These are phyloP conservation scores for Calliscelio sp. DNA, from an alignment of 2,888 invertebrate genomes.

Conservation along the genomic window DNA sequence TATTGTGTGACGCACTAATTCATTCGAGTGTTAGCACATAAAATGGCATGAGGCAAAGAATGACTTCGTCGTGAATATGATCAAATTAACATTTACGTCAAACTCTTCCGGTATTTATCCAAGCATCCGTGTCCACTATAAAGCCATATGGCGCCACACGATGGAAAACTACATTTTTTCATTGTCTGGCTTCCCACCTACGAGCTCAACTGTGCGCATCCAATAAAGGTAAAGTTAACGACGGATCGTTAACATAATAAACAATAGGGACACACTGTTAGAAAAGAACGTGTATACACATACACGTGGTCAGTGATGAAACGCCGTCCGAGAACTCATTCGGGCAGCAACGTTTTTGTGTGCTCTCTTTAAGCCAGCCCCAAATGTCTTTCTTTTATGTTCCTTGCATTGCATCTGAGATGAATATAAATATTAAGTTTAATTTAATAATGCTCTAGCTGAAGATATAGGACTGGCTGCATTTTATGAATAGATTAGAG, in stretches of 20 bases:
- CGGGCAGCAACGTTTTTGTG: conserved; percentile 33
- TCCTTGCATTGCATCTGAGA: conserved; percentile 1
- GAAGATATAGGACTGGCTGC: no score
- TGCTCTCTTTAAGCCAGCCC: conserved; percentile 16
- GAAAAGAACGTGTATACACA: conserved; percentile 73
- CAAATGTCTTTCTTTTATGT: conserved; percentile 50
- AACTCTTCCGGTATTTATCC: conserved; percentile 54
- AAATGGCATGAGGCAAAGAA: conserved; percentile 14
- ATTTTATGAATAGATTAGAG: no score
- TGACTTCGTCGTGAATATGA: conserved; percentile 22
- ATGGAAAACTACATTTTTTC: conserved; percentile 66
- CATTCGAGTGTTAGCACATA: conserved; percentile 2
- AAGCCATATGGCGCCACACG: conserved; percentile 49
- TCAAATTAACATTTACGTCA: conserved; percentile 57
- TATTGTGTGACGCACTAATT: background rate
- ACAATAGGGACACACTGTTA: conserved; percentile 81
- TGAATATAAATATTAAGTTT: conserved; percentile 33
- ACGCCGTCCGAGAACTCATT: conserved; percentile 68
- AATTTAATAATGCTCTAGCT: conserved; percentile 13
- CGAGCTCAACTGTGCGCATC: conserved; percentile 79
- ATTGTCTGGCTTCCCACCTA: conserved; percentile 66
- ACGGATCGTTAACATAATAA: conserved; percentile 84
- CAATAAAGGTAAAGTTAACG: conserved; percentile 83
- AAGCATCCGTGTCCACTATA: conserved; percentile 49
- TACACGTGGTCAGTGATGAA: conserved; percentile 75